Evolutionary conservation across 2,888 invertebrate genomes (phyloP).

Genomic region (Leucophora obtusa): DNA sequence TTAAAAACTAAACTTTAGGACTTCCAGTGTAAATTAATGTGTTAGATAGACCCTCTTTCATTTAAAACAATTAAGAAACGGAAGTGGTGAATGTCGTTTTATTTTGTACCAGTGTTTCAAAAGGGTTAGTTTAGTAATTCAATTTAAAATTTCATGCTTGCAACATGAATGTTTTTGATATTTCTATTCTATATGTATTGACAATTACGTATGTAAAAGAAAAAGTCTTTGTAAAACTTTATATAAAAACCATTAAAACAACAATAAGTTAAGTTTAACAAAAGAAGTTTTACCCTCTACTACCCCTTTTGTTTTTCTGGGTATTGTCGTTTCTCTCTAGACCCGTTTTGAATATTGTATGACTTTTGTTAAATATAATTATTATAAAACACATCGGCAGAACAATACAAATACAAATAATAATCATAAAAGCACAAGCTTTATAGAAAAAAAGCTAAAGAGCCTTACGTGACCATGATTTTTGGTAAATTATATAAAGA

Average conservation of each 20-base stretch:
- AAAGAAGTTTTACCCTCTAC: not conserved
- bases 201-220: not conserved
- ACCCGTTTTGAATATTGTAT: not conserved
- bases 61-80: conserved; percentile 3
- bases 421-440: conserved; percentile 3
- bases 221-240: not conserved
- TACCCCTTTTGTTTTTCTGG: not conserved
- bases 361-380: conserved; percentile 3
- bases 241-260: conserved; percentile 1
- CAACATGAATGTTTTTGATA: not conserved
- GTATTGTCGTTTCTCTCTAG: not conserved
- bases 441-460: not conserved
- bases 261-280: conserved; percentile 1
- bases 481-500: not conserved
- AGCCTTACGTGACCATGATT: conserved; percentile 1
- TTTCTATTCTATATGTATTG: not conserved
- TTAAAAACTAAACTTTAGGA: no score
- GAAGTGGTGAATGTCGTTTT: not conserved
- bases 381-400: conserved; percentile 2
- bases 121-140: conserved; percentile 1
- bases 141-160: not conserved
- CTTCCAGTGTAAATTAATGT: not conserved
- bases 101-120: not conserved
- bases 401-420: conserved; percentile 3
- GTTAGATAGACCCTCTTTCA: not conserved